These are phyloP conservation scores for Mus caroli DNA, from an alignment of 2,797 vertebrate species.

Conservation along the genomic window DNA sequence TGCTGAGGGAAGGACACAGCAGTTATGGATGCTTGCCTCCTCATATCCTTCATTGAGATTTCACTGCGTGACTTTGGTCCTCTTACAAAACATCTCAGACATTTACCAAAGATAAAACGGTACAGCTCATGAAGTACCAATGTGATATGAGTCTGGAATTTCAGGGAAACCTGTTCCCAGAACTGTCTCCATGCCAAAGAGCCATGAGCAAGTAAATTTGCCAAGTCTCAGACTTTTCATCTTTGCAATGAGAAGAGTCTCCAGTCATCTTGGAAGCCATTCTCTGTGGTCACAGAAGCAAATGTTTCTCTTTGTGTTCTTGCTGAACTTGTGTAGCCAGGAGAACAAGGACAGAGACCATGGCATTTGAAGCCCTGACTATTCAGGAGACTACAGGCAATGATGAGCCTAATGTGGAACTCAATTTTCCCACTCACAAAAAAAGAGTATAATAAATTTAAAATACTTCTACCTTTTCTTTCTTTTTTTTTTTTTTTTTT, in stretches of 20 bases:
- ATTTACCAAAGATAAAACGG: not conserved
- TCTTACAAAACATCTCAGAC: not conserved
- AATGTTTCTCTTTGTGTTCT: not conserved
- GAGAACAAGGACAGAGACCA: not conserved
- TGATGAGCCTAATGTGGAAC: not conserved
- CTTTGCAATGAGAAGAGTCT: not conserved
- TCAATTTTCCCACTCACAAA: not conserved
- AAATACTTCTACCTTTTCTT: not conserved
- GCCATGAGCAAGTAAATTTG: not conserved
- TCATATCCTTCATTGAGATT: not conserved
- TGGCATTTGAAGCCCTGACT: not conserved
- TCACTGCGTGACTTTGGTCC: not conserved
- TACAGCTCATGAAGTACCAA: not conserved
- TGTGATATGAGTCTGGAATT: not conserved
- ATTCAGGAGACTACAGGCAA: not conserved
- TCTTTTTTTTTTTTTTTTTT: too few species aligned
- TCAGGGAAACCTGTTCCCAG: not conserved
- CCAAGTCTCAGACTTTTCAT: not conserved
- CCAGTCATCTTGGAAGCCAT: not conserved
- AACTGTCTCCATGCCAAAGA: rapidly evolving
- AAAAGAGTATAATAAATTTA: not conserved
- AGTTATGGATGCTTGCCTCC: rapidly evolving
- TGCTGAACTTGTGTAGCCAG: not conserved
- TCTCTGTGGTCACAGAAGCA: not conserved
- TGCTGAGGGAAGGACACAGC: not conserved